phyloP scores from a whole-genome alignment of 2,888 invertebrate species.

The Zelleria hepariella region DNA sequence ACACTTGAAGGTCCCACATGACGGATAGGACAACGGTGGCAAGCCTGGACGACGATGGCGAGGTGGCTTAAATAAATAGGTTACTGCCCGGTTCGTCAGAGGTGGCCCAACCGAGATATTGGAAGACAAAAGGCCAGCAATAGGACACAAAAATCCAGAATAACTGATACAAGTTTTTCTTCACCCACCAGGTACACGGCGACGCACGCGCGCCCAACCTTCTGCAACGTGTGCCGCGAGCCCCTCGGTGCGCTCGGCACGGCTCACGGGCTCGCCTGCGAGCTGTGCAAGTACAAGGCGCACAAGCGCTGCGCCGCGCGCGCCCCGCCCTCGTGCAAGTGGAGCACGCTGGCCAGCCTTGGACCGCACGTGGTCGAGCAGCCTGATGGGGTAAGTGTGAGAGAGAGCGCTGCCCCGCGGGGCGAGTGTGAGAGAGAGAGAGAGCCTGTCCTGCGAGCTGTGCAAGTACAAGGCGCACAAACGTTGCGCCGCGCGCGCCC shows the following conservation, averaged over 20 bases:
- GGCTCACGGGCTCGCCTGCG: conserved; percentile 95
- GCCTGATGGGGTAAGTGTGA: conserved; percentile 82
- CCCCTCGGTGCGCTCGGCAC: conserved; percentile 91
- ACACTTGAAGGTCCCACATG: too few species aligned
- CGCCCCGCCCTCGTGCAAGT: conserved; percentile 95
- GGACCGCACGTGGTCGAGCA: conserved; percentile 97
- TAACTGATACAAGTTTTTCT: background rate
- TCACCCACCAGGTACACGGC: conserved; percentile 81
- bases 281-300: conserved; percentile 97
- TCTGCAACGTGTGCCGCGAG: conserved; percentile 97
- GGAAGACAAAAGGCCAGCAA: background rate
- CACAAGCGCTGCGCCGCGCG: conserved; percentile 96
- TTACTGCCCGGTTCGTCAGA: background rate
- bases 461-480: conserved; percentile 89
- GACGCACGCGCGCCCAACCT: conserved; percentile 94
- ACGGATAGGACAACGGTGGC: too few species aligned
- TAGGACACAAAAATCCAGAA: background rate
- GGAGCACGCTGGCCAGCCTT: conserved; percentile 96
- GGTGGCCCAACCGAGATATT: background rate
- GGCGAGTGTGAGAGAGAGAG: too few species aligned
- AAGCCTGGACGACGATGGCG: too few species aligned
- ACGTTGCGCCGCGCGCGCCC: conserved; percentile 92
- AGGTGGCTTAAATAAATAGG: background rate
- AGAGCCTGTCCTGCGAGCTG: conserved; percentile 95
- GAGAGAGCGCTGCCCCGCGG: too few species aligned